Evolutionary conservation across 2,797 vertebrate species (phyloP), one percentile per base, ranked within the genome.

Genomic region (Typhlichthys eigenmanni): DNA sequence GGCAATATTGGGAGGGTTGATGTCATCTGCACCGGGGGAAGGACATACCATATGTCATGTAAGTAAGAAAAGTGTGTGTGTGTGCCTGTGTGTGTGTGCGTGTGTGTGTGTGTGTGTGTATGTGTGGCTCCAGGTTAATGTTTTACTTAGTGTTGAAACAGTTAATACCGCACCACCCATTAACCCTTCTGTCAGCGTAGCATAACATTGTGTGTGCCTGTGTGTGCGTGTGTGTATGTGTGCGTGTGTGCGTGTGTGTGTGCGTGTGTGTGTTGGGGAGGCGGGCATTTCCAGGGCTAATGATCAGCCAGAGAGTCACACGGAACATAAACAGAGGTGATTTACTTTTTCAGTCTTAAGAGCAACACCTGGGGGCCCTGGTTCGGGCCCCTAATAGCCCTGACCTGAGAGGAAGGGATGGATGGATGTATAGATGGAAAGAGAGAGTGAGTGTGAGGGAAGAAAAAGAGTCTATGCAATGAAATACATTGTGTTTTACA

Each of bases 251-350:
- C 11, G 52, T 38, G 4, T n/a, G 3, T 34, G 12, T 14, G 60
- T 54, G 68, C 57, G 13, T 29, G 24, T 29, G 48, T 38, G 48
- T 19, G 16, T 51, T 55, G 59, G 11, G 54, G 60, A 29, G 24
- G 24, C 24, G 24, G 16, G 12, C n/a, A 16, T 50, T 55, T 65
- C 60, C 32, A 24, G 66, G 67, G 73, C 61, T 81, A 87, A 86
- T 82, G 66, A 83, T 79, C 58, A 62, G 62, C 72, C 59, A 54
- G 74, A 80, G 71, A 82, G 70, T 62, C 60, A 58, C 78, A 67
- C 17, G 60, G 56, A 84, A 81, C 63, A 79, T 83, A 85, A 87
- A 88, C 84, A 80, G 55, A 68, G 75, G 64, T 82, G 75, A 83
- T 87, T 88, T 85, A 76, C 74, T 72, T 66, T 29, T 51, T 46